phyloP scores from a whole-genome alignment of 2,888 invertebrate species.

The Chrysina gloriosa region DNA sequence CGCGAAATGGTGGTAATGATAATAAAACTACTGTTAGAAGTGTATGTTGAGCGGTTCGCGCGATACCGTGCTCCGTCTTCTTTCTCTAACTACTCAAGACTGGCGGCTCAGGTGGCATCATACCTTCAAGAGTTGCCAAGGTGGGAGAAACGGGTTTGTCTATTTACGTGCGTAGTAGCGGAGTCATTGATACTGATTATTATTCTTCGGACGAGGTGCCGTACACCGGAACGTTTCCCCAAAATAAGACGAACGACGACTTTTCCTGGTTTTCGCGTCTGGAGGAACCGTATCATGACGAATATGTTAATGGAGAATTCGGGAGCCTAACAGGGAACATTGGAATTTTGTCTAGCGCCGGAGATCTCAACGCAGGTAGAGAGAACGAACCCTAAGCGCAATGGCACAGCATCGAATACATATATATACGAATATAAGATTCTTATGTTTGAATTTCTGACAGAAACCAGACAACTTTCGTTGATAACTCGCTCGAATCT shows the following conservation, averaged over 20 bases:
- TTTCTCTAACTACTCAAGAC: constrained; percentile 49
- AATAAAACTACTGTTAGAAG: constrained; percentile 3
- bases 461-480: too few species aligned
- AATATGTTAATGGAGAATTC: background rate
- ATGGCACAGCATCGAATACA: too few species aligned
- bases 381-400: constrained; percentile 40
- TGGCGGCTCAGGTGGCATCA: constrained; percentile 55
- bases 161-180: constrained; percentile 47
- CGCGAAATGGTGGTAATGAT: background rate
- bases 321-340: background rate
- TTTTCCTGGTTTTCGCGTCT: constrained; percentile 14
- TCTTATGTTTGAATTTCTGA: too few species aligned
- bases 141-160: constrained; percentile 63
- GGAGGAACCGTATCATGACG: background rate
- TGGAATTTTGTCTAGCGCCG: background rate
- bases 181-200: constrained; percentile 46
- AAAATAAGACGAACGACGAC: constrained; percentile 8
- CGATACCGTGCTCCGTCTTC: constrained; percentile 49
- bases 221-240: constrained; percentile 37
- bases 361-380: constrained; percentile 42
- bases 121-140: constrained; percentile 47
- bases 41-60: constrained; percentile 5
- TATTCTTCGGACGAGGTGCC: constrained; percentile 41
- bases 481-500: too few species aligned
- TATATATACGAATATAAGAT: too few species aligned